Base-by-base conservation (phyloP, 2,888 invertebrate species). In the Drosophila silvestris region DNA sequence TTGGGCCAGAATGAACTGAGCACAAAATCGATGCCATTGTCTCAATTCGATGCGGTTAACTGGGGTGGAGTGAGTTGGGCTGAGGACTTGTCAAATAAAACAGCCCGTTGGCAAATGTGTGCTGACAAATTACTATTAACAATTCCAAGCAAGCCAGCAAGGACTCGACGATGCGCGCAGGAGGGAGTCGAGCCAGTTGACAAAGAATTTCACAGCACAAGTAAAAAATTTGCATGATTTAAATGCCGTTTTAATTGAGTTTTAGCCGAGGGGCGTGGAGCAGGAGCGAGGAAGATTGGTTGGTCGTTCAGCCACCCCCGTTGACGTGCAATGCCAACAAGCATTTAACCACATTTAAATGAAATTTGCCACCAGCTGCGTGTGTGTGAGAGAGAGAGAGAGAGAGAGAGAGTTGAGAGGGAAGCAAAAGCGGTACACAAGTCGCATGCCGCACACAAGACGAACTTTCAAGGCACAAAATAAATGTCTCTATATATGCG, bases 181-280 rank as follows among this genome's bases (percentile, higher is more conserved):
- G 32, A 32, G 33, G 52, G 30, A 37, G 50, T 68, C 52, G 28
- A 39, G 54, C 61, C 62, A 68, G 74, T 79, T 82, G 74, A 44
- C 74, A 69, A 88, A 78, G 85, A 88, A 85, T 85, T 81, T 79
- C 70, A 71, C 71, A 71, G 76, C 70, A 74, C 74, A 75, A 65
- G 79, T 74, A 67, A 79, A 79, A 84, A 85, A 83, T 83, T 85
- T 80, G 80, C 83, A 88, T 88, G 83, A 88, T 88, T 85, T 85
- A 85, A 88, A 88, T 85, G 78, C 83, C 88, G 74, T 86, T 83
- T 86, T 86, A 86, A 86, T 86, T 86, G 88, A 86, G 88, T 85
- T 86, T 77, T 47, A 69, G 59, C 39, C 16, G 30, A 33, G 33
- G 33, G 32, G 47, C 39, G 26, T 10, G 39, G 12, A 10, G 30